These are phyloP conservation scores for Spatulosminthurus flaviceps DNA, from an alignment of 2,888 invertebrate genomes.

Conservation along the genomic window DNA sequence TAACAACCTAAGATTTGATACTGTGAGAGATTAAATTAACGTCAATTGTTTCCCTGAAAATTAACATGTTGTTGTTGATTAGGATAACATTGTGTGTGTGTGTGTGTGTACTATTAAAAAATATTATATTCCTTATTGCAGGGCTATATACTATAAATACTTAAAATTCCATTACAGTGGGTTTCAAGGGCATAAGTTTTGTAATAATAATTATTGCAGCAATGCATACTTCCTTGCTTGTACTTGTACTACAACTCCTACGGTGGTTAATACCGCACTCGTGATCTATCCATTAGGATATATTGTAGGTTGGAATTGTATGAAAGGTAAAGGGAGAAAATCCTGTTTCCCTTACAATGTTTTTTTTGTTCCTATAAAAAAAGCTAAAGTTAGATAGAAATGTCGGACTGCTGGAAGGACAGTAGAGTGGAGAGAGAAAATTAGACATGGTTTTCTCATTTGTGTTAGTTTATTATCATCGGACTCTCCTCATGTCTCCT, in stretches of 20 bases:
- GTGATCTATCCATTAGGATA: slow-evolving; percentile 18
- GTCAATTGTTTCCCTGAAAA: neutral
- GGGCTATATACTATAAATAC: too few species aligned
- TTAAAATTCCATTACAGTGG: too few species aligned
- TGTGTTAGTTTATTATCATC: neutral
- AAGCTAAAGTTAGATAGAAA: neutral
- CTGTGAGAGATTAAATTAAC: neutral
- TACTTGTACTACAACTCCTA: neutral
- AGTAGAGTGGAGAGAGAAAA: slow-evolving; percentile 1
- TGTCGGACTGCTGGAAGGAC: neutral
- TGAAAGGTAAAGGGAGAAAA: neutral
- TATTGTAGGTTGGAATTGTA: neutral
- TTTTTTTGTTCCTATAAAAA: neutral
- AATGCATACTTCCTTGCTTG: neutral
- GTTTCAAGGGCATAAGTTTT: neutral
- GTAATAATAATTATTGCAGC: neutral
- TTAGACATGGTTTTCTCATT: slow-evolving; percentile 32
- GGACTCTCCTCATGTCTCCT: neutral
- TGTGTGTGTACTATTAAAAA: neutral
- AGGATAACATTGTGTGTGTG: neutral
- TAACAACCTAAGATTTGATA: neutral
- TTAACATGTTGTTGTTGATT: neutral
- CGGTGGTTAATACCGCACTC: neutral
- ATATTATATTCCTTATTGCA: neutral
- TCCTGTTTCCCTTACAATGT: neutral